Percentiles rank a stretch among this genome's conserved stretches.
Conservation (phyloP, 2,797 vertebrate genomes). For the Apogon talboti region DNA sequence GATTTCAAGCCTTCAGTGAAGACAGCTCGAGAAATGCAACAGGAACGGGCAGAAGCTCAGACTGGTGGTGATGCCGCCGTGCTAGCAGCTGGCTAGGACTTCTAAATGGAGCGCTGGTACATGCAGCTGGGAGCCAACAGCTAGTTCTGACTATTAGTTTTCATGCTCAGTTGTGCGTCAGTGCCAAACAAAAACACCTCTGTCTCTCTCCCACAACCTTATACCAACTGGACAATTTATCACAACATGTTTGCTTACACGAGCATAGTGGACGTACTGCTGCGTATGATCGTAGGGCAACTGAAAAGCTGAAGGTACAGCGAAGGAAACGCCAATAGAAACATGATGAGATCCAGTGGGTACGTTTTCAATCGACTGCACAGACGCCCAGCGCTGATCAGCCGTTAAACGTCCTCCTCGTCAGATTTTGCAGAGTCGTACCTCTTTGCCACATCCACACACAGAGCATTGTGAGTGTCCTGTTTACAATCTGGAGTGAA, state of each 20-base stretch:
- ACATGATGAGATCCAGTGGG: neutral
- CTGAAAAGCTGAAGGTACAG: constrained; percentile 7
- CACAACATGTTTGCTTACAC: constrained; percentile 28
- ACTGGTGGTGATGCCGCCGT: constrained; percentile 9
- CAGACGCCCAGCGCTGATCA: neutral
- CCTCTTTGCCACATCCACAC: neutral
- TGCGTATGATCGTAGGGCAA: constrained; percentile 2
- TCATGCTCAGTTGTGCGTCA: constrained; percentile 17
- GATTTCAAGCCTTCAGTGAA: constrained; percentile 35
- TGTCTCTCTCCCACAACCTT: constrained; percentile 15
- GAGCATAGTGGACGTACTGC: constrained; percentile 7
- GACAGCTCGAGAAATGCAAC: constrained; percentile 22
- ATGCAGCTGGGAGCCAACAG: constrained; percentile 26
- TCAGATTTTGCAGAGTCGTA: constrained; percentile 5
- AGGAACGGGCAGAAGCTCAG: constrained; percentile 20
- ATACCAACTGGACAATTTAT: constrained; percentile 18
- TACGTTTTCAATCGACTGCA: neutral
- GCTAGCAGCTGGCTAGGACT: constrained; percentile 4
- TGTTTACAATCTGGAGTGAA: constrained; percentile 1
- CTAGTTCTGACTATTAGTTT: constrained; percentile 24
- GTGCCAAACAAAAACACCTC: constrained; percentile 23
- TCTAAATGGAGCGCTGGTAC: neutral
- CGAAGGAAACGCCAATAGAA: constrained; percentile 1
- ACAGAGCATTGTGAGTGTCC: too few relatives aligned
- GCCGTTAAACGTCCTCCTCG: neutral